A percentile compares a stretch with the other conserved stretches of the same genome.
phyloP scores from a whole-genome alignment of 2,113 vertebrate species.

The Amblyopsis rosae region DNA sequence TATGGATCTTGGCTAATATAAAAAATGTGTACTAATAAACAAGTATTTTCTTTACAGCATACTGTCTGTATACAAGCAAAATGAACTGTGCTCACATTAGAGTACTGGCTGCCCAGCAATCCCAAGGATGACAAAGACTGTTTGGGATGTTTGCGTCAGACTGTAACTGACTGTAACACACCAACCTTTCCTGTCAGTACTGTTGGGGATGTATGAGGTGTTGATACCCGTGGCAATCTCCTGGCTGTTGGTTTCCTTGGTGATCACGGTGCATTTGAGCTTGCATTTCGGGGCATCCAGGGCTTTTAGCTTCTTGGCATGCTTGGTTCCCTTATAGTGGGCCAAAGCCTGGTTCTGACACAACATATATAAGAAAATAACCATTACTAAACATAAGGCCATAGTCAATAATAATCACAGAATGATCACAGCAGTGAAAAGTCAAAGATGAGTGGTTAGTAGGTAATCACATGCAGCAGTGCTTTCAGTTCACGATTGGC shows the following conservation, averaged over 20 bases:
- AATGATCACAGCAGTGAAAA: too few relatives aligned
- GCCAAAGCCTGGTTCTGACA: conserved; percentile 97
- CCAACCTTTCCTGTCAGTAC: conserved; percentile 89
- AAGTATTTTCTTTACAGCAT: conserved; percentile 21
- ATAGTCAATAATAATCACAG: too few relatives aligned
- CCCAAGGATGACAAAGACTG: background rate
- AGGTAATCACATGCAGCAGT: too few relatives aligned
- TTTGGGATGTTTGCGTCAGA: conserved; percentile 7
- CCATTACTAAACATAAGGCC: too few relatives aligned
- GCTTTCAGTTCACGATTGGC: too few relatives aligned
- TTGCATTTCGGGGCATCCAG: conserved; percentile 93
- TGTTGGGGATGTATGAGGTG: conserved; percentile 82
- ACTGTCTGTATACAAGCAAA: background rate
- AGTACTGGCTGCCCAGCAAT: background rate
- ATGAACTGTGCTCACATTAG: background rate
- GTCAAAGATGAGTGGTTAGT: too few relatives aligned
- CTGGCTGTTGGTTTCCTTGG: conserved; percentile 80
- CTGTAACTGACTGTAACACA: conserved; percentile 13
- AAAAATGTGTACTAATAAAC: conserved; percentile 16
- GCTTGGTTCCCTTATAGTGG: conserved; percentile 99
- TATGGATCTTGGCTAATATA: conserved; percentile 28
- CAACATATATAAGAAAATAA: conserved; percentile 76
- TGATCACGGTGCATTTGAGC: conserved; percentile 83
- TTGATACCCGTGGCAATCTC: conserved; percentile 87
- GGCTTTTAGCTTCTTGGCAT: conserved; percentile 99